Evolutionary conservation across 1,140 invertebrate species (phyloP).

Genomic region (Elysia chlorotica): DNA sequence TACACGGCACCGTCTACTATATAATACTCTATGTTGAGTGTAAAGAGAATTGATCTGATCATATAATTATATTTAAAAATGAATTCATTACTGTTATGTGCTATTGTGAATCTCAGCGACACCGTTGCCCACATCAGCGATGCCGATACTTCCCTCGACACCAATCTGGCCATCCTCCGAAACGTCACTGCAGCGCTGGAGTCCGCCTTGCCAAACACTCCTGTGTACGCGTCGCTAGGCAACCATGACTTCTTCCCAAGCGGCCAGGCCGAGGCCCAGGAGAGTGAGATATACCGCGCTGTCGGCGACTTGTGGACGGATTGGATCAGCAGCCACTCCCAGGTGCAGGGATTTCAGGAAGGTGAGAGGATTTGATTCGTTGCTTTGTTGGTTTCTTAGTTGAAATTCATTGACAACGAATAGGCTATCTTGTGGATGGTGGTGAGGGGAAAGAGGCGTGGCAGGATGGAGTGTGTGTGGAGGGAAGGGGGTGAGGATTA

Average conservation of each 20-base stretch:
- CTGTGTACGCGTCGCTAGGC: slow-evolving; percentile 43
- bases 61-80: too few species aligned
- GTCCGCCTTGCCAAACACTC: slow-evolving; percentile 26
- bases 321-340: slow-evolving; percentile 38
- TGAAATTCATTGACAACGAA: too few species aligned
- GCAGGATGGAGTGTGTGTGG: too few species aligned
- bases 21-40: too few species aligned
- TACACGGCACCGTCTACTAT: too few species aligned
- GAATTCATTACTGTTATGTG: too few species aligned
- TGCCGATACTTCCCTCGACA: slow-evolving; percentile 34
- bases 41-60: too few species aligned
- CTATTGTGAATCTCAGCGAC: slow-evolving; percentile 48
- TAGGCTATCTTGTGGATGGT: too few species aligned
- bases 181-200: slow-evolving; percentile 39
- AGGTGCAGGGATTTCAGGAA: slow-evolving; percentile 35
- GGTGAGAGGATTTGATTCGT: too few species aligned
- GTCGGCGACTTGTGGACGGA: slow-evolving; percentile 37
- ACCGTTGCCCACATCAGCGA: slow-evolving; percentile 41
- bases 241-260: slow-evolving; percentile 54
- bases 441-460: too few species aligned
- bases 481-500: too few species aligned
- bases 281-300: slow-evolving; percentile 39
- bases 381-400: too few species aligned
- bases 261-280: slow-evolving; percentile 37
- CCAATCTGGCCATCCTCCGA: slow-evolving; percentile 37